Evolutionary conservation across 2,888 invertebrate species (phyloP), one percentile per base, ranked within the genome.

Genomic region (Lithophane socia): DNA sequence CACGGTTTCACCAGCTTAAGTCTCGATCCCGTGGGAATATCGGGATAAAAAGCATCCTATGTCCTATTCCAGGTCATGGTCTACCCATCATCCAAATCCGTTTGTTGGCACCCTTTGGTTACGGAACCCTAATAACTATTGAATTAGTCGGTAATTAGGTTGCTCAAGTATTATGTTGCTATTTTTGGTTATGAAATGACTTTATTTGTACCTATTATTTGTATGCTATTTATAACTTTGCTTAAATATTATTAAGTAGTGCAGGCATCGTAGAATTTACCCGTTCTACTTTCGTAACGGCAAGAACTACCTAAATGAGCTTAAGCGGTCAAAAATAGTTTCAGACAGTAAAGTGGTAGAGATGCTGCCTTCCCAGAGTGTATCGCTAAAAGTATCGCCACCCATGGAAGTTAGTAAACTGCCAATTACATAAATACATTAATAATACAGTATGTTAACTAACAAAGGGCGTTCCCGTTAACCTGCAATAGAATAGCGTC

Each of bases 91-190:
- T 29, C 29, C 29, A 29, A 29, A 29, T 29, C 49, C 49, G 49
- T 49, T 49, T 49, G 16, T 37, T 37, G 13, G 49, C 16, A 49
- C 16, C 49, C 49, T 16, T 49, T 2, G 16, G 49, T 13, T 49
- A 49, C 16, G 49, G 5, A 49, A 49, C 49, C 49, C 49, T 13
- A 49, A 49, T 3, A 16, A 49, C 42, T 42, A 37, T 5, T 37
- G 37, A 37, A 37, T 37, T 37, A 5, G 4, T 37, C 5, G 37
- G 37, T 37, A 37, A 21, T 52, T 69, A 9, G 68, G 61, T 77
- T 70, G 69, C 74, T 29, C 37, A 82, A 77, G 64, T 73, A 52
- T 9, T 63, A 60, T 66, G 47, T 63, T 44, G 52, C 47, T 79
- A 79, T 60, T 70, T 61, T 61, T 69, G 56, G 54, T n/a, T 16